phyloP scores from a whole-genome alignment of 1,140 invertebrate genomes.

The Cardiocondyla obscurior region DNA sequence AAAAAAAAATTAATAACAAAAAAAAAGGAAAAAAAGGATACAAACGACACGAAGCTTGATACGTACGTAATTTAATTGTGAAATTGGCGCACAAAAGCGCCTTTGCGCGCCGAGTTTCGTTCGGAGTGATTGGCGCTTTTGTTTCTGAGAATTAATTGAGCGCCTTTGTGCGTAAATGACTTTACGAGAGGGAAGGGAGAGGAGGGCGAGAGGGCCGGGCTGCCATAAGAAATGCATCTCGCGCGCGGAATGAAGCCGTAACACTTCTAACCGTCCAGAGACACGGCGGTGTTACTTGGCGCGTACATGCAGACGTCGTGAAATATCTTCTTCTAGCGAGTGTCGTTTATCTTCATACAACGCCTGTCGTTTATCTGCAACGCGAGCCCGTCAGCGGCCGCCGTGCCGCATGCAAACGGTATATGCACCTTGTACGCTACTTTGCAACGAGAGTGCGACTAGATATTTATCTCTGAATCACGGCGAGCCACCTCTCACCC shows the following conservation, averaged over 20 bases:
- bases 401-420: conserved; percentile 59
- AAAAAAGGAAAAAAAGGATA: not conserved
- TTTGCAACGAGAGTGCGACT: conserved; percentile 20
- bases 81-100: not conserved
- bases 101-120: not conserved
- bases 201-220: not conserved
- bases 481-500: conserved; percentile 20
- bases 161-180: conserved; percentile 17
- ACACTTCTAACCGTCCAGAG: conserved; percentile 12
- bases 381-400: conserved; percentile 64
- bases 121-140: conserved; percentile 9
- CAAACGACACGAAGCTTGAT: not conserved
- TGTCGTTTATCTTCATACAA: conserved; percentile 55
- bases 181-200: not conserved
- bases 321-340: conserved; percentile 57
- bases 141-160: conserved; percentile 23
- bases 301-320: conserved; percentile 30
- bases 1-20: no score
- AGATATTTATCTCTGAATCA: conserved; percentile 49
- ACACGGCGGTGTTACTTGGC: conserved; percentile 18
- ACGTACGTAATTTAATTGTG: conserved; percentile 12
- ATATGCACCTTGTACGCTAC: conserved; percentile 41
- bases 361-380: conserved; percentile 60
- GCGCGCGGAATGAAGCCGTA: conserved; percentile 40
- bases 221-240: conserved; percentile 22